phyloP scores from a whole-genome alignment of 2,888 invertebrate genomes.

The Orthosia incerta region DNA sequence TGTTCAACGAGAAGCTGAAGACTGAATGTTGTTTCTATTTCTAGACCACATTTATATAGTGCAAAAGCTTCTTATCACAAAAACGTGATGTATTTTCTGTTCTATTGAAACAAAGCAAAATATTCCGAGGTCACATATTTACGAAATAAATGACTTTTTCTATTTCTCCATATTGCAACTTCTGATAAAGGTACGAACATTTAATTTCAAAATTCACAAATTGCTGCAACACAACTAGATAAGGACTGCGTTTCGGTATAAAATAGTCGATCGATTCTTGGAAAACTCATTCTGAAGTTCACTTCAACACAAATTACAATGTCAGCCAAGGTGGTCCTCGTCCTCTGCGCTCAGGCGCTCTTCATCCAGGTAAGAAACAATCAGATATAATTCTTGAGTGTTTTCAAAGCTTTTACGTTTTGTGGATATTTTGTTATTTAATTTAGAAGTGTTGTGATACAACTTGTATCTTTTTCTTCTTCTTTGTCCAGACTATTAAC shows the following conservation, averaged over 20 bases:
- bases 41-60: constrained; percentile 23
- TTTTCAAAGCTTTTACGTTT: not conserved
- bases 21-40: too few species aligned
- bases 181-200: too few species aligned
- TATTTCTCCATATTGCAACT: constrained; percentile 3
- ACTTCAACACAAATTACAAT: constrained; percentile 29
- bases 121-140: constrained; percentile 17
- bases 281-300: constrained; percentile 36
- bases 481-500: too few species aligned
- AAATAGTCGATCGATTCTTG: constrained; percentile 28
- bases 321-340: constrained; percentile 30
- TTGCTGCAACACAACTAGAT: constrained; percentile 15
- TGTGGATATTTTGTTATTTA: too few species aligned
- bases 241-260: constrained; percentile 33
- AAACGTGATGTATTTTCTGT: not conserved
- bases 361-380: constrained; percentile 22
- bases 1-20: not conserved
- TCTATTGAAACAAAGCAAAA: too few species aligned
- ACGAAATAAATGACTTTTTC: not conserved
- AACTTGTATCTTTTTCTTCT: too few species aligned
- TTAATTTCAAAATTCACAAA: too few species aligned
- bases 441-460: too few species aligned
- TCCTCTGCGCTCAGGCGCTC: constrained; percentile 22
- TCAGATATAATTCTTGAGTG: too few species aligned
- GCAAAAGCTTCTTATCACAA: not conserved